Base-by-base conservation (phyloP, 2,797 vertebrate species). In the Morelia viridis region DNA sequence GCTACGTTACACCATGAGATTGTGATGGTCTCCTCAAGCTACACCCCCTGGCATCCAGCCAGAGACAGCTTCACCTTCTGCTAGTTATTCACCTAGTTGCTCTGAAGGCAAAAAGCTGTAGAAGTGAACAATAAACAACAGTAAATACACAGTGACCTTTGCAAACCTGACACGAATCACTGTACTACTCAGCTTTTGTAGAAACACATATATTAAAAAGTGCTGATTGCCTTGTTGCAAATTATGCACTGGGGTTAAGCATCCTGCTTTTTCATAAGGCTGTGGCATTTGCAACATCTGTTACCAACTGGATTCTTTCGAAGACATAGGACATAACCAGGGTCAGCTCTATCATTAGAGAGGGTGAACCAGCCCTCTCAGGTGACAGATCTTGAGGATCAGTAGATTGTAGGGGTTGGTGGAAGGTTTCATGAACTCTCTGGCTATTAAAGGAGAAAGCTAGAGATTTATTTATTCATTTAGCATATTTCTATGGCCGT, bases 61-160 rank as follows among this genome's bases (percentile, higher is more conserved):
- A 83, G 50, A 64, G 46, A 58, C 10, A 19, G 41, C 26, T 71
- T 90, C 89, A 88, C 85, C 50, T 50, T 88, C 71, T 83, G 85
- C 50, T 88, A 64, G 46, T 26, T 84, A 64, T 58, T 84, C 83
- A 86, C 91, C 76, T n/a, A 83, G 31, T 46, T 62, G 58, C 8
- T 22, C 24, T 65, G 19, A 2, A 89, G 56, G 26, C 56, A 60
- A 62, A 89, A 89, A 76, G 28, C 60, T 88, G 60, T 31, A 84
- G 57, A 87, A 80, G 26, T 58, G 57, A 90, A 65, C 65, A 80
- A 64, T 92, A 92, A 87, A 90, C 12, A 86, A 61, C 57, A 62
- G 15, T 68, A n/a, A 26, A 61, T 86, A n/a, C 3, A 3, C 8
- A 9, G 13, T 87, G 64, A 92, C 89, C 84, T 92, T 87, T 90